Evolutionary conservation across 2,797 vertebrate genomes (phyloP).

Genomic region (Pseudochaenichthys georgianus): DNA sequence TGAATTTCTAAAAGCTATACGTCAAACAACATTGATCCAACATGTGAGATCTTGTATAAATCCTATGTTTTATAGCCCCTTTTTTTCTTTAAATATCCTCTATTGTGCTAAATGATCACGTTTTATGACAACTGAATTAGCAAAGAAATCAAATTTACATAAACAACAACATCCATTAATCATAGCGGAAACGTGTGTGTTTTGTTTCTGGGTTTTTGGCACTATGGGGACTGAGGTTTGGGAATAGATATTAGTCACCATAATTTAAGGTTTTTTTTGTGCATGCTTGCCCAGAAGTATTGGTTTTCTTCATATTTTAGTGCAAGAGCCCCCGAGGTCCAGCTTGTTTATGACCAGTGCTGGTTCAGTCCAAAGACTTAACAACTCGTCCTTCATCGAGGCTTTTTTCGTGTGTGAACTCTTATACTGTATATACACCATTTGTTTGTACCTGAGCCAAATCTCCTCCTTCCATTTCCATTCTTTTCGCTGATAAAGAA

Average conservation of each 20-base stretch:
- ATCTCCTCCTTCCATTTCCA: constrained; percentile 29
- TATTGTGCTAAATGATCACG: constrained; percentile 14
- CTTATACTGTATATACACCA: constrained; percentile 47
- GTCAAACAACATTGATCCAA: constrained; percentile 24
- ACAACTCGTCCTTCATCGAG: constrained; percentile 40
- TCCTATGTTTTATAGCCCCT: background rate
- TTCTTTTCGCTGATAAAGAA: constrained; percentile 59
- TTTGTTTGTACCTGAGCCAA: constrained; percentile 61
- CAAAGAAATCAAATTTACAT: constrained; percentile 34
- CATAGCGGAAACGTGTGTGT: background rate
- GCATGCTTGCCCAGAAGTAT: constrained; percentile 7
- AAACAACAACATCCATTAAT: constrained; percentile 33
- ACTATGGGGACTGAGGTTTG: background rate
- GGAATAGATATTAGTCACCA: background rate
- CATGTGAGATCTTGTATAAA: background rate
- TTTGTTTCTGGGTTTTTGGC: background rate
- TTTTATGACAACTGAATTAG: constrained; percentile 25
- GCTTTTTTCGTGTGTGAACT: constrained; percentile 34
- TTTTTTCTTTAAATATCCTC: background rate
- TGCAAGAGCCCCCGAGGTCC: constrained; percentile 42
- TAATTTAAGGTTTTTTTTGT: constrained; percentile 17
- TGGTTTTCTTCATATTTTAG: constrained; percentile 34
- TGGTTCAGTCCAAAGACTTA: constrained; percentile 44
- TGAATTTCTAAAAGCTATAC: constrained; percentile 23
- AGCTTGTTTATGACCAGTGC: constrained; percentile 49